Percentiles rank a stretch among this genome's conserved stretches.
These are phyloP conservation scores for Calameuta filiformis DNA, from an alignment of 2,888 invertebrate genomes.

Conservation along the genomic window DNA sequence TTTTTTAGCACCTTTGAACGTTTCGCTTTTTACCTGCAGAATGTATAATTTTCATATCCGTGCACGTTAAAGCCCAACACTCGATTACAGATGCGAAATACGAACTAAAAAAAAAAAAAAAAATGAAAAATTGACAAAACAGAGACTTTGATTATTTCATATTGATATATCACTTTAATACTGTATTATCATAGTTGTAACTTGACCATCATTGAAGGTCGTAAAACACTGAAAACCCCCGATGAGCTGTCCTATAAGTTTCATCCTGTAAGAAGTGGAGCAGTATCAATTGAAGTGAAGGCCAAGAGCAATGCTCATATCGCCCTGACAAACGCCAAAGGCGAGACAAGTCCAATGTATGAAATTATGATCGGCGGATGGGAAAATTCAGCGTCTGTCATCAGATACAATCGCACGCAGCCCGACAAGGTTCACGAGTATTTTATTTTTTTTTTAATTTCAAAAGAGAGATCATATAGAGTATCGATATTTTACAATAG, in stretches of 20 bases:
- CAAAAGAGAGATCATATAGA: background rate
- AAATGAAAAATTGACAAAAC: background rate
- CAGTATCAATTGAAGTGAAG: conserved; percentile 70
- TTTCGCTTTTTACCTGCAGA: background rate
- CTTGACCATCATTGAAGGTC: conserved; percentile 62
- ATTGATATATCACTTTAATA: background rate
- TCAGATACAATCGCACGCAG: conserved; percentile 73
- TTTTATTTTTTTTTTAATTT: conserved; percentile 13
- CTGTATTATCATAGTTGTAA: background rate
- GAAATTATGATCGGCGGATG: conserved; percentile 78
- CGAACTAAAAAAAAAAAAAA: background rate
- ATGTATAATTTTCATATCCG: background rate
- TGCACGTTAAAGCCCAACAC: background rate
- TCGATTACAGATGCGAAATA: background rate
- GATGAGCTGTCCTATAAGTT: conserved; percentile 73
- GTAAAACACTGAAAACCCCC: conserved; percentile 69
- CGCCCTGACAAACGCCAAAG: conserved; percentile 69
- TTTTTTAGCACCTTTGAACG: background rate
- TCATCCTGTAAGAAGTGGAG: conserved; percentile 70
- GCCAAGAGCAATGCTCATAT: conserved; percentile 76
- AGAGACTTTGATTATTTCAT: background rate
- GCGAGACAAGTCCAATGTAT: conserved; percentile 73
- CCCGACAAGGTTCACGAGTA: conserved; percentile 71
- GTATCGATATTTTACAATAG: background rate
- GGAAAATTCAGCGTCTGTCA: conserved; percentile 75